These are phyloP conservation scores for Drosophila parthenogenetica DNA, from an alignment of 2,888 invertebrate genomes.

Conservation along the genomic window DNA sequence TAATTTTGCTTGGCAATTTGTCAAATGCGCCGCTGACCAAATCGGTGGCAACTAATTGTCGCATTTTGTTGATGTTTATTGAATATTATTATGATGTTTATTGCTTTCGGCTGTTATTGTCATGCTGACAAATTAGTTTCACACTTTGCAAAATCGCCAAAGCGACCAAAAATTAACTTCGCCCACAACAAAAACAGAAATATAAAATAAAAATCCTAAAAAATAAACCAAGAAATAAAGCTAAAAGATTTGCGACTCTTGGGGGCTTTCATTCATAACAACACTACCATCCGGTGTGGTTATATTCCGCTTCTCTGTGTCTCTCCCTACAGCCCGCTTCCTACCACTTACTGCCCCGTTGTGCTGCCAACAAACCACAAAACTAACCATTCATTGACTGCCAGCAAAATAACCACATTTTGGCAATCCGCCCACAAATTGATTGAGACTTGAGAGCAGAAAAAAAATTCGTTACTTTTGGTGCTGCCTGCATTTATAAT, in stretches of 20 bases:
- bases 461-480: conserved; percentile 47
- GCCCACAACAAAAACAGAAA: conserved; percentile 35
- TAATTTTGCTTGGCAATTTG: conserved; percentile 1
- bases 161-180: conserved; percentile 20
- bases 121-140: conserved; percentile 79
- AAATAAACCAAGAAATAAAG: no score
- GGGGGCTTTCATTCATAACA: conserved; percentile 62
- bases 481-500: conserved; percentile 73
- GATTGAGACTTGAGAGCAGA: conserved; percentile 10
- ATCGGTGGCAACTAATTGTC: conserved; percentile 67
- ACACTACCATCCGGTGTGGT: conserved; percentile 44
- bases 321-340: neutral
- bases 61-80: conserved; percentile 77
- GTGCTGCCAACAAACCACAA: neutral
- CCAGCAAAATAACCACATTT: conserved; percentile 20
- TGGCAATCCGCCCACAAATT: conserved; percentile 55
- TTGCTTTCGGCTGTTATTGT: conserved; percentile 75
- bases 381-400: conserved; percentile 7
- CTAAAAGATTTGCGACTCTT: conserved; percentile 15
- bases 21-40: conserved; percentile 33
- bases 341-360: neutral
- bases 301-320: neutral
- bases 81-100: conserved; percentile 78
- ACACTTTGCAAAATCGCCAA: conserved; percentile 62
- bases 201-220: no score